phyloP scores from a whole-genome alignment of 2,113 vertebrate species.

The Notiomystis cincta region DNA sequence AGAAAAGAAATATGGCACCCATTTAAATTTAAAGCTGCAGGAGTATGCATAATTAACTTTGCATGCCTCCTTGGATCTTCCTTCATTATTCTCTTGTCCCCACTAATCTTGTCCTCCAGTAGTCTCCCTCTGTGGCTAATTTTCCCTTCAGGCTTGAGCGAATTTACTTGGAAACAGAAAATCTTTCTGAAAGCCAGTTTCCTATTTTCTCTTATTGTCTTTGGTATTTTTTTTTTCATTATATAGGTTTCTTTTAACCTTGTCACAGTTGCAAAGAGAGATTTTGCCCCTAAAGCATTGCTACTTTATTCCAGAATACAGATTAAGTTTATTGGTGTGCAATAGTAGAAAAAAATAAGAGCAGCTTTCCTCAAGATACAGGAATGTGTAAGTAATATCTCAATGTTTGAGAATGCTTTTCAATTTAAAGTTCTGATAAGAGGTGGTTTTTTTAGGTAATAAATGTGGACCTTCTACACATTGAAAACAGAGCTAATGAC shows the following conservation, averaged over 20 bases:
- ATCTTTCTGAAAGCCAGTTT: not conserved
- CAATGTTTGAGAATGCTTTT: not conserved
- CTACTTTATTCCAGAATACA: not conserved
- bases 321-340: not conserved
- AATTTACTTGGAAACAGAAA: not conserved
- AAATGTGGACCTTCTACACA: constrained; percentile 92
- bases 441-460: constrained; percentile 75
- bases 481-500: constrained; percentile 87
- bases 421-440: not conserved
- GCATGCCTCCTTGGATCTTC: not conserved
- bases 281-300: not conserved
- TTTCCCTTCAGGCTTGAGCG: not conserved
- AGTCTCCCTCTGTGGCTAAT: not conserved
- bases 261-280: not conserved
- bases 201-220: not conserved
- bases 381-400: not conserved
- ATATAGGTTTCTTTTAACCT: not conserved
- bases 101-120: not conserved
- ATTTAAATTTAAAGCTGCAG: not conserved
- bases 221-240: not conserved
- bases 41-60: constrained; percentile 10
- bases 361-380: not conserved
- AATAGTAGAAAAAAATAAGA: not conserved
- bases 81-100: constrained; percentile 7
- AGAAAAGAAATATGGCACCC: not conserved